Evolutionary conservation across 2,888 invertebrate genomes (phyloP), one percentile per base, ranked within the genome.

Genomic region (Parnassius smintheus): DNA sequence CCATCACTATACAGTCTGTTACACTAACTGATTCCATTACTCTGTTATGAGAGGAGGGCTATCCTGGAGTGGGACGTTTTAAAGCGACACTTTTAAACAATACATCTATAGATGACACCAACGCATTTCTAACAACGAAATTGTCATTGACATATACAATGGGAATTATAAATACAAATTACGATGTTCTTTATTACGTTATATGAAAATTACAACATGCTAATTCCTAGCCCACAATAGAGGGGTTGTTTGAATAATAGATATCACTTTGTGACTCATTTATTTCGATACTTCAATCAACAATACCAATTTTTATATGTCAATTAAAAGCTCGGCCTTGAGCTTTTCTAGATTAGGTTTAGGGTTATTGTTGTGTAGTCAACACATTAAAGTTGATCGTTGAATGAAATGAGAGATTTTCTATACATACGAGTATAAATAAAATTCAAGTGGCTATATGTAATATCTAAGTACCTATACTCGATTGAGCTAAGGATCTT

Each of bases 321-420:
- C 63, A 63, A 63, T 63, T 63, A 63, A 41, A 63, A 13, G 22
- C 2, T 25, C 42, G 59, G 22, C 63, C 63, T 9, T 63, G 59
- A 63, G 59, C 50, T 63, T 63, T 63, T 46, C 4, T 4, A 58
- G 55, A 41, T 53, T 18, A 18, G 0, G 18, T 18, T 18, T 18
- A 18, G 9, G 57, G 46, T 57, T 22, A 50, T 50, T 49, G 41
- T 41, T 57, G 62, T 59, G 62, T 62, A 45, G 62, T n/a, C 13
- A 58, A 35, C 49, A 62, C 62, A 58, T 59, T 59, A 50, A 11
- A 35, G 35, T 35, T 35, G 35, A 35, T 35, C 7, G 35, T 35
- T 7, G 35, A 35, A 7, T 35, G 7, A 0, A 1, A 35, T 35
- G 35, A 35, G 35, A 35, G 35, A 35, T 35, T 3, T 7, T 35